Evolutionary conservation across 2,113 vertebrate species (phyloP), one percentile per base, ranked within the genome.

Genomic region (Salvelinus fontinalis): DNA sequence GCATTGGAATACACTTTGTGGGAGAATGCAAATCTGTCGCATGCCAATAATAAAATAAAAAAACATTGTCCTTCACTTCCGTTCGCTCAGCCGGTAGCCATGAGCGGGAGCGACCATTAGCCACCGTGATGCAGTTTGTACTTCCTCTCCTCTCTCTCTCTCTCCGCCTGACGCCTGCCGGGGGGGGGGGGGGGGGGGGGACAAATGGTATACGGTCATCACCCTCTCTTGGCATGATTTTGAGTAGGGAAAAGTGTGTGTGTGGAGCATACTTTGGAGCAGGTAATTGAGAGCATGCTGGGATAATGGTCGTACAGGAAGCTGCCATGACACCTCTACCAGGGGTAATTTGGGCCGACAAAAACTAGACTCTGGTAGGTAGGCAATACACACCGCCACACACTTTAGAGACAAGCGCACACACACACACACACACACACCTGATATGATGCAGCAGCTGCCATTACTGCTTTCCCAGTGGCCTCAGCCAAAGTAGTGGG

Each of bases 1-100:
- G 27, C 66, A 67, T 67, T 67, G 27, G 14, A 34, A 31, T 18
- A 26, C 66, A 67, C 66, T 67, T 67, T 34, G 66, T 67, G 31
- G 29, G 29, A n/a, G 14, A 67, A 67, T 67, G 66, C 29, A 31
- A 67, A 67, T 67, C 29, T 67, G 66, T 67, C 29, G 16, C 29
- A 67, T 18, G 29, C 66, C 66, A 20, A 67, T 67, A 22, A 60
- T 4, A 60, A 60, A 60, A 57, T 20, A 0, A 20, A 57, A 57
- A 22, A 20, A 7, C n/a, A 62, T 24, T 62, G 59, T 22, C 59
- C 59, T 62, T 62, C 59, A 62, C 59, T 62, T 22, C 9, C 59
- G 18, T 16, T 62, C 20, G 2, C 59, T 22, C 59, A 13, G 51
- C 51, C 3, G 51, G 51, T 54, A 54, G 14, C 16, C 51, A 14